Evolutionary conservation across 2,888 invertebrate species (phyloP).

Genomic region (Molorchus minor): DNA sequence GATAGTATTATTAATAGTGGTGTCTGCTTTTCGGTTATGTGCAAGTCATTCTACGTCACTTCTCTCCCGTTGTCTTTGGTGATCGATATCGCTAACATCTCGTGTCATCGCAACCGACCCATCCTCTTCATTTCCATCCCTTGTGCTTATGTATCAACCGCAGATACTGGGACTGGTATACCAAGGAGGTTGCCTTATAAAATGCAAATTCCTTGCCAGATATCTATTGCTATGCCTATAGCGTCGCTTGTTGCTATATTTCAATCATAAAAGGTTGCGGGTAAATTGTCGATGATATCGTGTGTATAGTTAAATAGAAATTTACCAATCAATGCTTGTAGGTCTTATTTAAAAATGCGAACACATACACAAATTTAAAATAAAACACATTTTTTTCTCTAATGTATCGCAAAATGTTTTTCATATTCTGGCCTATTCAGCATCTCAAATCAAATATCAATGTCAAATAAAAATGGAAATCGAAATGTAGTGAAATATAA

Average conservation of each 20-base stretch:
- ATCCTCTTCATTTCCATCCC: constrained; percentile 41
- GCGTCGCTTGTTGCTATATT: constrained; percentile 13
- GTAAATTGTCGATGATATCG: constrained; percentile 13
- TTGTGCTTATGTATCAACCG: constrained; percentile 29
- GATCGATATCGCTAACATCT: constrained; percentile 61
- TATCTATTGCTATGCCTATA: constrained; percentile 25
- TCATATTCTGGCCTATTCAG: no score
- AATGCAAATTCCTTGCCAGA: constrained; percentile 28
- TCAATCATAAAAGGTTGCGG: constrained; percentile 18
- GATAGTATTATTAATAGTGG: constrained; percentile 64
- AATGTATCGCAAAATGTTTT: no score
- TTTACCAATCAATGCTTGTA: no score
- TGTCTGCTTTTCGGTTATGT: constrained; percentile 61
- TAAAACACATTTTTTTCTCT: no score
- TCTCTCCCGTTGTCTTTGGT: constrained; percentile 59
- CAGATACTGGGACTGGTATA: constrained; percentile 30
- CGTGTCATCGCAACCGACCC: constrained; percentile 57
- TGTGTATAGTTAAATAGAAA: constrained; percentile 7
- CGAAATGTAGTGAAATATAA: no score
- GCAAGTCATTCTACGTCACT: constrained; percentile 63
- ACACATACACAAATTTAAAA: no score
- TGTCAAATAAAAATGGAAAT: no score
- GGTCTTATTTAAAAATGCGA: no score
- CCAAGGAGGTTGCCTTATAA: constrained; percentile 29
- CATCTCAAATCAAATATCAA: no score